phyloP scores from a whole-genome alignment of 2,113 vertebrate genomes.

The Myotis brandtii region DNA sequence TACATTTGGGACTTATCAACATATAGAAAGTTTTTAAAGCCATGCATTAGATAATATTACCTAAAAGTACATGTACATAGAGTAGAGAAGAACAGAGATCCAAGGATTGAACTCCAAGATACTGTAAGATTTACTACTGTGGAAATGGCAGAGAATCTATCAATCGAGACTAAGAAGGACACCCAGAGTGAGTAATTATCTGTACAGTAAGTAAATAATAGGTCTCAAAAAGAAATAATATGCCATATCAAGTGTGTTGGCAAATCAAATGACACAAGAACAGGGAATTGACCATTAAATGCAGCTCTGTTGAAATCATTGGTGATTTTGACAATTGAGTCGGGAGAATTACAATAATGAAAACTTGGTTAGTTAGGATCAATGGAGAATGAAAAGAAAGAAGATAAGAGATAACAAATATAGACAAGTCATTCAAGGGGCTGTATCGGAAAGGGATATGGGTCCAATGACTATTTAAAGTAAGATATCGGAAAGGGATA shows the following conservation, averaged over 20 bases:
- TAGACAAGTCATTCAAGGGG: neutral
- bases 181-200: neutral
- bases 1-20: neutral
- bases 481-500: neutral
- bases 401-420: neutral
- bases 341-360: neutral
- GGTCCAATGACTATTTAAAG: neutral
- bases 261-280: conserved; percentile 19
- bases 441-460: neutral
- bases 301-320: neutral
- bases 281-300: neutral
- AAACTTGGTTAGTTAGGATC: neutral
- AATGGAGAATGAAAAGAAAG: neutral
- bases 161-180: neutral
- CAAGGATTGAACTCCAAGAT: neutral
- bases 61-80: neutral
- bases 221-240: conserved; percentile 14
- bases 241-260: neutral
- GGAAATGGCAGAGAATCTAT: neutral
- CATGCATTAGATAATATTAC: neutral
- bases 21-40: neutral
- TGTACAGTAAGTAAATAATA: neutral
- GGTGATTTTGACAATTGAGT: neutral
- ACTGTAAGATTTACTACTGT: neutral
- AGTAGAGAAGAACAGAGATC: neutral